phyloP scores from a whole-genome alignment of 2,113 vertebrate genomes.

The Pituophis catenifer region DNA sequence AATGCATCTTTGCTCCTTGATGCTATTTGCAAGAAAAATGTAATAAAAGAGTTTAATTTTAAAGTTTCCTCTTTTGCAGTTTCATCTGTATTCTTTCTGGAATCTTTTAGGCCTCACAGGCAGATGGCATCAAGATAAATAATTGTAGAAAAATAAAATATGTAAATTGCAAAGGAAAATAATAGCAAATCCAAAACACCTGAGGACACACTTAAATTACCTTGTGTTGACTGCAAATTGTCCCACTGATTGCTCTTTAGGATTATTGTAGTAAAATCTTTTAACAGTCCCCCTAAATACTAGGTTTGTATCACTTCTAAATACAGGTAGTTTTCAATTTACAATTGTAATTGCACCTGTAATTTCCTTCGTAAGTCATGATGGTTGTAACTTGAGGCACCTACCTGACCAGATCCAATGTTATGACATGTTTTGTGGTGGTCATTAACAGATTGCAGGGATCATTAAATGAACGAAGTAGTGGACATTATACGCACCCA shows the following conservation, averaged over 20 bases:
- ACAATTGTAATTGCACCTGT: no score
- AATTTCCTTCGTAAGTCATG: no score
- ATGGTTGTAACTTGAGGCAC: no score
- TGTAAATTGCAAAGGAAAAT: constrained; percentile 2
- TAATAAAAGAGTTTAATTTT: neutral
- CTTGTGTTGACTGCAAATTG: constrained; percentile 23
- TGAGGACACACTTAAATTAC: constrained; percentile 27
- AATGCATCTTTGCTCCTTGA: neutral
- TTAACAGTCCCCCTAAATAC: neutral
- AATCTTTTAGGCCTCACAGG: neutral
- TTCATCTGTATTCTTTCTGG: neutral
- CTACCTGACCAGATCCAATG: no score
- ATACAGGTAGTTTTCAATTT: no score
- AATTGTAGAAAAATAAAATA: constrained; percentile 30
- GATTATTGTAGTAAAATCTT: constrained; percentile 10
- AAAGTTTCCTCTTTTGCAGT: neutral
- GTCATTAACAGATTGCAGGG: no score
- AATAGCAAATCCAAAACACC: constrained; percentile 1
- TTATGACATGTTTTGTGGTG: no score
- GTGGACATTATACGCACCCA: no score
- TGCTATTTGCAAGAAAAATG: neutral
- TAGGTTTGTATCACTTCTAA: constrained; percentile 40
- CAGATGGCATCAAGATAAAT: constrained; percentile 2
- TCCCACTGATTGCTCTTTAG: neutral
- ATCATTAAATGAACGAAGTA: no score